phyloP scores from a whole-genome alignment of 2,888 invertebrate species.

The Stenichneumon culpator region DNA sequence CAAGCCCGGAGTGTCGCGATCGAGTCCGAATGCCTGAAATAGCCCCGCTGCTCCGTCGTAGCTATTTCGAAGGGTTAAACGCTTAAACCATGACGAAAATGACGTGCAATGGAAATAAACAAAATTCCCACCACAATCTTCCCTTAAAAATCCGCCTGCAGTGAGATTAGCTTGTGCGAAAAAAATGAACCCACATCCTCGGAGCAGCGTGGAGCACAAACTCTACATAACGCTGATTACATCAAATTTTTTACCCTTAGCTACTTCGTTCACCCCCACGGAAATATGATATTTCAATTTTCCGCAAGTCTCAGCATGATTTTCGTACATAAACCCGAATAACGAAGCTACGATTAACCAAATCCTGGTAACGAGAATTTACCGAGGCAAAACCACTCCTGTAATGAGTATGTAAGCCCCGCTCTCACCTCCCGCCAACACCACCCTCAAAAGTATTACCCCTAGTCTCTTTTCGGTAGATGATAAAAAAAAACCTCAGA shows the following conservation, averaged over 20 bases:
- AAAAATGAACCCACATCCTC: neutral
- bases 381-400: neutral
- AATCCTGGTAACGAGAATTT: conserved; percentile 8
- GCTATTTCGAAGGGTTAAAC: neutral
- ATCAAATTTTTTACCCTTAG: neutral
- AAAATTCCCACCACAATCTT: neutral
- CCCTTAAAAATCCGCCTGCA: neutral
- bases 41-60: neutral
- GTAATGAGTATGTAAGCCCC: neutral
- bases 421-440: neutral
- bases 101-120: neutral
- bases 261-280: neutral
- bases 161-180: neutral
- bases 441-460: conserved; percentile 4
- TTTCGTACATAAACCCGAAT: conserved; percentile 6
- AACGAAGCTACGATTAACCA: neutral
- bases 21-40: neutral
- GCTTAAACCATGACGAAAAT: neutral
- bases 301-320: neutral
- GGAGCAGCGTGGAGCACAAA: neutral
- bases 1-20: neutral
- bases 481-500: neutral
- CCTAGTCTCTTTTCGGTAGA: neutral
- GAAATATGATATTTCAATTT: conserved; percentile 3
- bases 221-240: conserved; percentile 16